Conservation (phyloP, 2,113 vertebrate genomes). For the Labeo rohita region DNA sequence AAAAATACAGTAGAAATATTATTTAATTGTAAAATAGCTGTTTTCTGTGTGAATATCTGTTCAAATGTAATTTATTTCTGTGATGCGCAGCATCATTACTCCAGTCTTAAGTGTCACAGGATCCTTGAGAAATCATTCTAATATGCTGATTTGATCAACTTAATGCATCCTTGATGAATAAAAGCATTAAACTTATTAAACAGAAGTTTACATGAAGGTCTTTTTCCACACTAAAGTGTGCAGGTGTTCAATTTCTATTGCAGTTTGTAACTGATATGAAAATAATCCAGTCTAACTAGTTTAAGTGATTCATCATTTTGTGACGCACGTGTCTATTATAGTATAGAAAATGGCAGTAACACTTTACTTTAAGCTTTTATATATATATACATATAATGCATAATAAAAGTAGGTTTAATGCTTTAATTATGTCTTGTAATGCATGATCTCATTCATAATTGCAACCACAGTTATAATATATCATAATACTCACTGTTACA, state of each 20-base stretch:
- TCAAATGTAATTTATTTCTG: neutral
- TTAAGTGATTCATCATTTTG: neutral
- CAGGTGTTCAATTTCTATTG: neutral
- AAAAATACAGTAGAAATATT: no score
- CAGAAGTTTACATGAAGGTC: neutral
- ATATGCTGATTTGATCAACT: no score
- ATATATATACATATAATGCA: neutral
- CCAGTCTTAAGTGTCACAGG: no score
- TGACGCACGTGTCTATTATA: neutral
- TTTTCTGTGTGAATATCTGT: neutral
- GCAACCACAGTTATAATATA: neutral
- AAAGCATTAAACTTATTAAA: neutral
- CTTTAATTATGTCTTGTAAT: neutral
- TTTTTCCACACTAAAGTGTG: neutral
- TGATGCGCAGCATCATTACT: neutral
- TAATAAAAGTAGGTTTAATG: neutral
- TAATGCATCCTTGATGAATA: neutral
- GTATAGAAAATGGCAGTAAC: neutral
- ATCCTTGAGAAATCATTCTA: no score
- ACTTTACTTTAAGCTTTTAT: neutral
- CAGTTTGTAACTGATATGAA: neutral
- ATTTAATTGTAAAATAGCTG: no score
- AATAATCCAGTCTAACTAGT: neutral
- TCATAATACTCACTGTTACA: neutral
- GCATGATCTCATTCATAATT: no score